Conservation (phyloP, 2,113 vertebrate genomes). For the Rissa tridactyla region DNA sequence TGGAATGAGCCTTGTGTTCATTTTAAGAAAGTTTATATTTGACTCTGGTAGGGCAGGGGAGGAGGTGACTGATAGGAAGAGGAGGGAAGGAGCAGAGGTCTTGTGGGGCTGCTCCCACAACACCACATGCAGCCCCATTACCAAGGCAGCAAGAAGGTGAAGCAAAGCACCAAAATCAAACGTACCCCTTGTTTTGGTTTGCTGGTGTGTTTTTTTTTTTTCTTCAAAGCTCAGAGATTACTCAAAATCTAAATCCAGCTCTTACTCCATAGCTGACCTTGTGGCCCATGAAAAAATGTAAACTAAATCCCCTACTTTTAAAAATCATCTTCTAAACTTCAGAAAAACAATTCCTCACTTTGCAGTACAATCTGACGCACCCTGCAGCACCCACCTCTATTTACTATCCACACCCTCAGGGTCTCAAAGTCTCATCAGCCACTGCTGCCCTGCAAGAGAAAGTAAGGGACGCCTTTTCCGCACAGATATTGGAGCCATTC, state of each 20-base stretch:
- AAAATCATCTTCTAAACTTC: neutral
- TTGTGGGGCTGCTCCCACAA: slow-evolving; percentile 11
- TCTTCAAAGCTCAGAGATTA: neutral
- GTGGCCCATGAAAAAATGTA: neutral
- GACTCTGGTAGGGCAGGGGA: slow-evolving; percentile 12
- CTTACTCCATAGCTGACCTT: neutral
- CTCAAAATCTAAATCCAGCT: neutral
- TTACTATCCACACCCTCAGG: neutral
- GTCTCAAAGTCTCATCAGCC: neutral
- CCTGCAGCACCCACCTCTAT: neutral
- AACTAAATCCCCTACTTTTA: neutral
- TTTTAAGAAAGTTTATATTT: slow-evolving; percentile 71
- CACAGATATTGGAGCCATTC: neutral
- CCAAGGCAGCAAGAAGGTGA: neutral
- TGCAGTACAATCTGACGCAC: neutral
- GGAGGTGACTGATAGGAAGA: slow-evolving; percentile 56
- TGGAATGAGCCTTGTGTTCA: slow-evolving; percentile 33
- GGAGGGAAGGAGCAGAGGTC: slow-evolving; percentile 3
- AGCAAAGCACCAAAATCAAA: slow-evolving; percentile 31
- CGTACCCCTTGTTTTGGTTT: neutral
- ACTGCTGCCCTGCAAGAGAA: neutral
- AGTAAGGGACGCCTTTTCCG: fast-evolving
- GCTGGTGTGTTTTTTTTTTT: neutral
- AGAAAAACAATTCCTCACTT: neutral
- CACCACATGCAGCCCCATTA: slow-evolving; percentile 14